Evolutionary conservation across 1,140 invertebrate species (phyloP).

Genomic region (Lepidurus apus): DNA sequence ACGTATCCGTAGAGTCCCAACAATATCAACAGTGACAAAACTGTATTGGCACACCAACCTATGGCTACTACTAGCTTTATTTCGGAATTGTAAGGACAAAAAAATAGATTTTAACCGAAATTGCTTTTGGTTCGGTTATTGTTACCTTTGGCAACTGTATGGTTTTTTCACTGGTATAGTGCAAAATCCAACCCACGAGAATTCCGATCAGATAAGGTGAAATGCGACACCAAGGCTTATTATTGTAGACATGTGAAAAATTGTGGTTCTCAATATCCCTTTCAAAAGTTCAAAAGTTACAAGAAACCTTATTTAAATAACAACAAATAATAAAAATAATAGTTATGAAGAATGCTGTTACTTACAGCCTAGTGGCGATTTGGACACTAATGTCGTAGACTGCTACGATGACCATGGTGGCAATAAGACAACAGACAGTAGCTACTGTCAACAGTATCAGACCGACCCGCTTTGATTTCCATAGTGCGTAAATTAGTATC

Average conservation of each 20-base stretch:
- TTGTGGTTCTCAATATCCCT: conserved; percentile 1
- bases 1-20: conserved; percentile 3
- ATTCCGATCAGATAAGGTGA: background rate
- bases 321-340: no score
- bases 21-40: background rate
- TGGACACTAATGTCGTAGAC: background rate
- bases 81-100: background rate
- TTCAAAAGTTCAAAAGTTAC: background rate
- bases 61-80: background rate
- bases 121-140: background rate
- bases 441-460: background rate
- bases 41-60: conserved; percentile 6
- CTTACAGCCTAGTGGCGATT: background rate
- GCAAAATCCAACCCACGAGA: background rate
- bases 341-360: background rate
- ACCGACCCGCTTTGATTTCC: background rate
- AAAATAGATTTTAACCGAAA: background rate
- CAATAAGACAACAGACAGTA: background rate
- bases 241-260: background rate
- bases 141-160: background rate
- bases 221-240: conserved; percentile 13
- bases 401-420: background rate
- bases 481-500: background rate
- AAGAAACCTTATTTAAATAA: no score
- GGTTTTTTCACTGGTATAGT: background rate